Evolutionary conservation across 1,140 invertebrate genomes (phyloP).

Genomic region (Asobara japonica): DNA sequence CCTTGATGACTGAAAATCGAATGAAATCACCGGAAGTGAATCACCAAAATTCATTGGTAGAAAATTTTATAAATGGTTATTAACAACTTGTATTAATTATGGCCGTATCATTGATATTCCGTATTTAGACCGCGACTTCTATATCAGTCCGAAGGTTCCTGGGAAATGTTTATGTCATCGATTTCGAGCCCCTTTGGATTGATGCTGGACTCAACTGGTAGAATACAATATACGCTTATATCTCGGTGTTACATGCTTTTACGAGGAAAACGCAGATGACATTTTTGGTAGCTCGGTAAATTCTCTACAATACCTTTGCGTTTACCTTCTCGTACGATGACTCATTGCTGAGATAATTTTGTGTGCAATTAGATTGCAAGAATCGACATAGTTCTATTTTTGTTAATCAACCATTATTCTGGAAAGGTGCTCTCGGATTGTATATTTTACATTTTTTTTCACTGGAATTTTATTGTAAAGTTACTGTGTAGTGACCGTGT

Average conservation of each 20-base stretch:
- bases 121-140: neutral
- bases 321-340: too few species aligned
- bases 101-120: slow-evolving; percentile 5
- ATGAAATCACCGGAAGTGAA: slow-evolving; percentile 19
- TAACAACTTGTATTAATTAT: slow-evolving; percentile 12
- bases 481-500: too few species aligned
- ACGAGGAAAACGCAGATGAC: neutral
- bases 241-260: too few species aligned
- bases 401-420: too few species aligned
- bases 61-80: slow-evolving; percentile 11
- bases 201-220: neutral
- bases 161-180: slow-evolving; percentile 5
- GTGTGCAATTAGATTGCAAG: too few species aligned
- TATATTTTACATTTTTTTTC: too few species aligned
- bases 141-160: neutral
- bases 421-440: too few species aligned
- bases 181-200: neutral
- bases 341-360: too few species aligned
- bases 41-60: neutral
- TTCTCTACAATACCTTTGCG: too few species aligned
- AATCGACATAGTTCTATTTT: too few species aligned
- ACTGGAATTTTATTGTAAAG: too few species aligned
- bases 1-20: neutral
- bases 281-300: too few species aligned
- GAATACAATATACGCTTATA: neutral